Conservation (phyloP, 2,113 vertebrate species). For the Paramisgurnus dabryanus region DNA sequence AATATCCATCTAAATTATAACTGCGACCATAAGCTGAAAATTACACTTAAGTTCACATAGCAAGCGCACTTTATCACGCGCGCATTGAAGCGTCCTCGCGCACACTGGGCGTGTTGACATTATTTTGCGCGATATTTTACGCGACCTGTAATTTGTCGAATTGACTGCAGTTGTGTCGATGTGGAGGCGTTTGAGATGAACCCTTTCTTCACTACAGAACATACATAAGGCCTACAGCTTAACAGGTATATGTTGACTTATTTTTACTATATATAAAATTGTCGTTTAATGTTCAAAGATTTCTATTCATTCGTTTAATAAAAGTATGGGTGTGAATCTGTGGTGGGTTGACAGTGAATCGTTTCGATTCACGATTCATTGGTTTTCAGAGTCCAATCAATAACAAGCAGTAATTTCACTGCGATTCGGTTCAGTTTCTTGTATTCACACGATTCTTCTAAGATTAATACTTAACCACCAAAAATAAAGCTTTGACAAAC, state of each 20-base stretch:
- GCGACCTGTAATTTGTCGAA: background rate
- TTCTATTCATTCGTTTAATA: too few relatives aligned
- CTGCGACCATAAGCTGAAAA: background rate
- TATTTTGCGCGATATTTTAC: background rate
- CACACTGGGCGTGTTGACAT: background rate
- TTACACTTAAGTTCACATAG: too few relatives aligned
- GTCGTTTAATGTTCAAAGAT: too few relatives aligned
- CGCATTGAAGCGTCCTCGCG: background rate
- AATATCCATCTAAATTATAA: background rate
- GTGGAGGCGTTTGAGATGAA: slow-evolving; percentile 14
- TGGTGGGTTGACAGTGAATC: too few relatives aligned
- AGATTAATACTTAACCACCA: too few relatives aligned
- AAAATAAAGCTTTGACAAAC: too few relatives aligned
- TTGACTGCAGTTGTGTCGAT: background rate
- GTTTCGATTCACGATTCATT: too few relatives aligned
- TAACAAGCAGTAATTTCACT: too few relatives aligned
- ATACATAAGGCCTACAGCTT: slow-evolving; percentile 12
- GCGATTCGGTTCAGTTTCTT: too few relatives aligned
- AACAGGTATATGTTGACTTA: background rate
- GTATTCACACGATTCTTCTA: too few relatives aligned
- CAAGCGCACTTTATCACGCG: background rate
- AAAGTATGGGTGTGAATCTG: too few relatives aligned
- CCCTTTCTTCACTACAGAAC: slow-evolving; percentile 4
- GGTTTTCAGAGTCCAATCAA: too few relatives aligned
- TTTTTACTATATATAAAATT: background rate